These are phyloP conservation scores for Brachirus orientalis DNA, from an alignment of 2,113 vertebrate genomes.

Conservation along the genomic window DNA sequence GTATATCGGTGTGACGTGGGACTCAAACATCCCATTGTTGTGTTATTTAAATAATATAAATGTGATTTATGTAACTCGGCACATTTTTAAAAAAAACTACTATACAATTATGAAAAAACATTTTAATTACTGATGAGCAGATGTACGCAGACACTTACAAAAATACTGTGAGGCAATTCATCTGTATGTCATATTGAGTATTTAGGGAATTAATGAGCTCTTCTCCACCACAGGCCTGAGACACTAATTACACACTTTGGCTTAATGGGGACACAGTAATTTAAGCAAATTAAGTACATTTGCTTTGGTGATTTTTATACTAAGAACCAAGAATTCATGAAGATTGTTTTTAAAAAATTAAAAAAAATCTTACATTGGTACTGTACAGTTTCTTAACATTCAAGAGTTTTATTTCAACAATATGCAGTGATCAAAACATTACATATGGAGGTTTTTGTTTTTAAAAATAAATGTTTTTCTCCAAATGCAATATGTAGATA, in stretches of 20 bases:
- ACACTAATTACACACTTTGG: conserved; percentile 52
- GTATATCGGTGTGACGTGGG: neutral
- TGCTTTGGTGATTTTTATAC: conserved; percentile 12
- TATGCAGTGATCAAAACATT: too few species aligned
- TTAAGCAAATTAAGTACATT: conserved; percentile 49
- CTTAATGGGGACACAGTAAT: conserved; percentile 49
- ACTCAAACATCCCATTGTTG: neutral
- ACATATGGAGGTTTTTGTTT: too few species aligned
- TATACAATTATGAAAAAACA: neutral
- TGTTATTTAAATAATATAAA: neutral
- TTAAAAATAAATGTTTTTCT: too few species aligned
- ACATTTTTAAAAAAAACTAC: neutral
- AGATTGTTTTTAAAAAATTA: too few species aligned
- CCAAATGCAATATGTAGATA: neutral
- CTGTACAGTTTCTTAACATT: too few species aligned
- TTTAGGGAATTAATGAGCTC: conserved; percentile 57
- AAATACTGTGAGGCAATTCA: conserved; percentile 26
- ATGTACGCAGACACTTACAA: neutral
- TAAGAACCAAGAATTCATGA: neutral
- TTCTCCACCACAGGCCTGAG: conserved; percentile 24
- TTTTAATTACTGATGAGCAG: conserved; percentile 32
- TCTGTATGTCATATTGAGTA: conserved; percentile 23
- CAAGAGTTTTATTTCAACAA: too few species aligned
- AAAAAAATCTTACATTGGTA: too few species aligned
- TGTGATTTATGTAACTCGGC: conserved; percentile 6